Conservation (phyloP, 2,888 invertebrate genomes). For the Agapetus fuscipes region DNA sequence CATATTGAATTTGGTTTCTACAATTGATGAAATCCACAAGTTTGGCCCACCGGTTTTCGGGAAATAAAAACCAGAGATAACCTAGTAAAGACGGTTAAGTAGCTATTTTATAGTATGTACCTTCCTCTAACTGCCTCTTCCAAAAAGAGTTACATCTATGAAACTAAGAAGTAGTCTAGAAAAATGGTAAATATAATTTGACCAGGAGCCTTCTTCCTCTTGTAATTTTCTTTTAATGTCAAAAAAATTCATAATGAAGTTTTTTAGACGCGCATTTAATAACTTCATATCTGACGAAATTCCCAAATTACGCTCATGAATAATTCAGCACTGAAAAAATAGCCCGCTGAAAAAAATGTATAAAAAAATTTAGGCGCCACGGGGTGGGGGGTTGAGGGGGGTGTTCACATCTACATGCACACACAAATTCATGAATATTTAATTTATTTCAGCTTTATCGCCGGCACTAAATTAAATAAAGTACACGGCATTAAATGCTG, state of each 20-base stretch:
- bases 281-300: neutral
- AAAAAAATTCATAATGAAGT: neutral
- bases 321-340: neutral
- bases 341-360: neutral
- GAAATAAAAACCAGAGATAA: too few species aligned
- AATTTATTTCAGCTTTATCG: neutral
- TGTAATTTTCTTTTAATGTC: too few species aligned
- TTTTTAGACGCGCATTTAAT: neutral
- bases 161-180: too few species aligned
- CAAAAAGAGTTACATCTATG: too few species aligned
- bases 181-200: too few species aligned
- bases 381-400: neutral
- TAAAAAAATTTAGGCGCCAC: neutral
- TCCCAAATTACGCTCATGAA: neutral
- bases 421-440: neutral
- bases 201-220: too few species aligned
- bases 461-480: neutral
- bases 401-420: neutral
- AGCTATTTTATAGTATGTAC: too few species aligned
- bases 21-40: too few species aligned
- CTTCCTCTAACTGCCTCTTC: too few species aligned
- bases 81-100: too few species aligned
- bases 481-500: neutral
- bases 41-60: too few species aligned
- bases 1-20: too few species aligned